Percentiles rank a stretch among this genome's conserved stretches.
These are phyloP conservation scores for Onychomys leucogaster DNA, from an alignment of 2,797 vertebrate genomes.

Conservation along the genomic window DNA sequence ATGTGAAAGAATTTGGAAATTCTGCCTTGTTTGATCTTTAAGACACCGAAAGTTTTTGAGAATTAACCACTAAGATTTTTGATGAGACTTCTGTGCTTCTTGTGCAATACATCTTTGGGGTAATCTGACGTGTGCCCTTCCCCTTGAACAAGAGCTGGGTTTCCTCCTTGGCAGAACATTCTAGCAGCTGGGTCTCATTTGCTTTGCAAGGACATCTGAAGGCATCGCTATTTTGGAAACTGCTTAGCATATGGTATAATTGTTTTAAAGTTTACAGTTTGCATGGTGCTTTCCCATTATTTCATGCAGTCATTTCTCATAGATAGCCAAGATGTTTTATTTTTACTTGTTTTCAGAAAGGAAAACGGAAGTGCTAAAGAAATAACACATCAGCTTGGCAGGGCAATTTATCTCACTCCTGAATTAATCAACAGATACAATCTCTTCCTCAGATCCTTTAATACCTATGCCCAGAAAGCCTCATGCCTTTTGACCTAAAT, in stretches of 20 bases:
- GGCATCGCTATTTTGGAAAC: constrained; percentile 72
- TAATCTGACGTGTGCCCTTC: constrained; percentile 65
- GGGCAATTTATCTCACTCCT: not conserved
- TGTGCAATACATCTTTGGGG: constrained; percentile 64
- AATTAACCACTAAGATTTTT: constrained; percentile 54
- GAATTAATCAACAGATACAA: constrained; percentile 59
- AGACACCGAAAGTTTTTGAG: not conserved
- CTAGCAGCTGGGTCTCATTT: constrained; percentile 78
- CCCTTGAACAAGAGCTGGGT: constrained; percentile 68
- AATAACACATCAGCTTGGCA: not conserved
- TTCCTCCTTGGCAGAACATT: constrained; percentile 59
- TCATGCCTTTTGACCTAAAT: constrained; percentile 20
- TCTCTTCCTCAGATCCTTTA: constrained; percentile 23
- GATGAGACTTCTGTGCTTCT: constrained; percentile 61
- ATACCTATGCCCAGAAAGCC: constrained; percentile 27
- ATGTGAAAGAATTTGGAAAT: not conserved
- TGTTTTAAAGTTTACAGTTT: constrained; percentile 73
- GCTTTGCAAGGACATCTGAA: constrained; percentile 75
- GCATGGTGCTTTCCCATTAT: constrained; percentile 51
- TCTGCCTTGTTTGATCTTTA: constrained; percentile 55
- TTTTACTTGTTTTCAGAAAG: constrained; percentile 56
- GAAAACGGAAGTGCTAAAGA: constrained; percentile 51
- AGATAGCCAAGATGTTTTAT: constrained; percentile 7
- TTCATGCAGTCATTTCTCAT: constrained; percentile 53
- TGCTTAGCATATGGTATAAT: constrained; percentile 70